Base-by-base conservation (phyloP, 2,113 vertebrate genomes). In the Pithys albifrons region DNA sequence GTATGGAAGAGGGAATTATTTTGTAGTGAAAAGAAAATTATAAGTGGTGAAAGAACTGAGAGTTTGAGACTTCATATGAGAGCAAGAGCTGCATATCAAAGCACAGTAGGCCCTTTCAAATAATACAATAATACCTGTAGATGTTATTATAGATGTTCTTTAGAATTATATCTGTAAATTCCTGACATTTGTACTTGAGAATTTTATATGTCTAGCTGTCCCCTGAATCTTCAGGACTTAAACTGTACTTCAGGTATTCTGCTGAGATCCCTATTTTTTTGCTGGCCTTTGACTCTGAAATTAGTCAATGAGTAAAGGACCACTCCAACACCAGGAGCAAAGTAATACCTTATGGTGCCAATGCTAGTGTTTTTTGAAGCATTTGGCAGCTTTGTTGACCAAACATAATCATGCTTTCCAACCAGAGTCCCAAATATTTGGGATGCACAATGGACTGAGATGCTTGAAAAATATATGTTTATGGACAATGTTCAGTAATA, bases 261-360 rank as follows among this genome's bases (percentile, higher is more conserved):
- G 57, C 41, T 54, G 48, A 88, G 49, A 52, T 64, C 14, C 16
- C 19, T 73, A 25, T 39, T 64, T 64, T 41, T 10, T 29, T 82
- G 19, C 12, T 54, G 31, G 46, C 48, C 43, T 71, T 88, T 79
- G 31, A 82, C 23, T 27, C 46, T 85, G 70, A 69, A 89, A 62
- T 61, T 58, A 62, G 8, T 52, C 66, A 51, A 29, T 17, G 8
- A 10, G 4, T 70, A 49, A 61, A 90, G 41, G 41, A 90, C 37
- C 11, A 13, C 22, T 1, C 0, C 1, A 1, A 29, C 28, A n/a
- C 15, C 19, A 49, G n/a, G 9, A 35, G 49, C 49, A 46, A 87
- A 78, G 20, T 48, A 84, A 55, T 33, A 43, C 14, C 22, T 72
- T 61, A 37, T 39, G 57, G 54, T 85, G 19, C 35, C 3, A 3